These are phyloP conservation scores for Chlamydotis undulata DNA, from an alignment of 2,113 vertebrate genomes.

Conservation along the genomic window DNA sequence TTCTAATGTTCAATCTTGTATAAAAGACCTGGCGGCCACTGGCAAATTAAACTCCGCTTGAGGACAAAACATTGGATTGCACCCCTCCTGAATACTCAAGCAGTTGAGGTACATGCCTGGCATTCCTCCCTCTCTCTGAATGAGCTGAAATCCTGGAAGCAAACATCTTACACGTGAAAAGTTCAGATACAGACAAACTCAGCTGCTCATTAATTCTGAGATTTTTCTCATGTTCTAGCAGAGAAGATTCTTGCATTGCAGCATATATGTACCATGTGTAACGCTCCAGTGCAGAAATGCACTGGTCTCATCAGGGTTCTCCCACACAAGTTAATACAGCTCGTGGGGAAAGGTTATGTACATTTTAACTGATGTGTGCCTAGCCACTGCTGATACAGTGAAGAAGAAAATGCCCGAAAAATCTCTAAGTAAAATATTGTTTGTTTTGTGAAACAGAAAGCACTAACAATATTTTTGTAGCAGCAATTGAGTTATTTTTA, in stretches of 20 bases:
- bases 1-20: background rate
- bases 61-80: background rate
- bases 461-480: background rate
- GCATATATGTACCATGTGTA: background rate
- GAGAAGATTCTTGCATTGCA: background rate
- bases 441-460: background rate
- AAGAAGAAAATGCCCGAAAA: background rate
- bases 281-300: background rate
- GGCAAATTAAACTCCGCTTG: background rate
- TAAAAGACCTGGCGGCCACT: background rate
- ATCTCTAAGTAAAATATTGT: background rate
- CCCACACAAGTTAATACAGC: background rate
- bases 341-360: background rate
- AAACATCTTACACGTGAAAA: background rate
- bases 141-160: background rate
- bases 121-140: background rate
- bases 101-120: background rate
- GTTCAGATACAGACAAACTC: background rate
- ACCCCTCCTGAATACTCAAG: background rate
- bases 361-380: background rate
- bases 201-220: background rate
- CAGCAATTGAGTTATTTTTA: background rate
- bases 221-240: background rate
- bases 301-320: background rate
- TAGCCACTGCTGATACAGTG: background rate